Percentiles rank a stretch among this genome's conserved stretches.
These are phyloP conservation scores for Parasteatoda lunata DNA, from an alignment of 2,888 invertebrate species.

Conservation along the genomic window DNA sequence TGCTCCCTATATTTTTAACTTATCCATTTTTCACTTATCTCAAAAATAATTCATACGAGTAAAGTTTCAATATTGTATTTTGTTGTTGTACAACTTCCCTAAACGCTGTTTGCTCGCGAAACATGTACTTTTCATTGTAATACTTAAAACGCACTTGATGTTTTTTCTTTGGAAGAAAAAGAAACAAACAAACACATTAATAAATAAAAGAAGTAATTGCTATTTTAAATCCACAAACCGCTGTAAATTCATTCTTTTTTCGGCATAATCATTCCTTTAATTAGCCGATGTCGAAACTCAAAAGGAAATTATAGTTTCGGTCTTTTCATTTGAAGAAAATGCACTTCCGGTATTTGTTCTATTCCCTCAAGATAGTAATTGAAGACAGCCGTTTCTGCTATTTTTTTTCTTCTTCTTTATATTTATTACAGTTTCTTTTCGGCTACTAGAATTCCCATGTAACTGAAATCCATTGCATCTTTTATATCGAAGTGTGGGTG, in stretches of 20 bases:
- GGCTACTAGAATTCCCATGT: too few relatives aligned
- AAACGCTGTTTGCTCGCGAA: too few relatives aligned
- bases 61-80: too few relatives aligned
- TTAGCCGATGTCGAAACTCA: slow-evolving; percentile 1
- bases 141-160: too few relatives aligned
- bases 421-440: not conserved
- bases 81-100: too few relatives aligned
- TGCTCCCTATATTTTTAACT: too few relatives aligned
- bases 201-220: not conserved
- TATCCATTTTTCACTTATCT: too few relatives aligned
- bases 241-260: not conserved
- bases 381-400: not conserved
- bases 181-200: too few relatives aligned
- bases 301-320: not conserved
- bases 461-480: not conserved
- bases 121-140: too few relatives aligned
- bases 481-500: not conserved
- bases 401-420: not conserved
- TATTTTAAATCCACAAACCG: slow-evolving; percentile 1
- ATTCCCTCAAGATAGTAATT: not conserved
- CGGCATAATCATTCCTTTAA: not conserved
- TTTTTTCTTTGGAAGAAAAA: too few relatives aligned
- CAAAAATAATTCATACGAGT: too few relatives aligned
- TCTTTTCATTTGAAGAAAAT: not conserved
- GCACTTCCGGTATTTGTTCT: slow-evolving; percentile 3